Conservation (phyloP, 2,113 vertebrate genomes). For the Paradoxurus hermaphroditus region DNA sequence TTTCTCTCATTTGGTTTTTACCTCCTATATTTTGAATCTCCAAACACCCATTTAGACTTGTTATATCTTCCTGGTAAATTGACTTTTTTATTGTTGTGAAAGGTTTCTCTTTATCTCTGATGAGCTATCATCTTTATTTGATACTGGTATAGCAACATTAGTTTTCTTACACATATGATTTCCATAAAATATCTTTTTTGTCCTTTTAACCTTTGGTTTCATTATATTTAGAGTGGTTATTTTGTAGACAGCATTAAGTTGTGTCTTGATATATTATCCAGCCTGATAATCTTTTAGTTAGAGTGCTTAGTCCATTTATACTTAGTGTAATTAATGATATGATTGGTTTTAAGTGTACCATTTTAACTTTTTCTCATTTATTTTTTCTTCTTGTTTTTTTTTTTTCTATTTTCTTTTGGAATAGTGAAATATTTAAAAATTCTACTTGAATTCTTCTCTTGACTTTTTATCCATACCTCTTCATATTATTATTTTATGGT, state of each 20-base stretch:
- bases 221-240: background rate
- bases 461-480: background rate
- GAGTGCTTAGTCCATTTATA: background rate
- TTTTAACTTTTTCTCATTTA: background rate
- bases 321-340: background rate
- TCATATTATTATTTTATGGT: background rate
- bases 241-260: background rate
- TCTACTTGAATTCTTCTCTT: background rate
- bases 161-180: background rate
- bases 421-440: background rate
- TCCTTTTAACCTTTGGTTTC: background rate
- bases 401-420: background rate
- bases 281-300: background rate
- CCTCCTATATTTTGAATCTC: background rate
- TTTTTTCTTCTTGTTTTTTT: background rate
- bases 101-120: background rate
- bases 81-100: background rate
- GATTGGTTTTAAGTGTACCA: background rate
- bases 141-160: background rate
- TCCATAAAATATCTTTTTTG: background rate
- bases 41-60: background rate
- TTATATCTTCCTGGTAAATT: background rate
- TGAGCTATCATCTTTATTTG: background rate
- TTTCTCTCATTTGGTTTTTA: background rate
- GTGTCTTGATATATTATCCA: background rate